Conservation (phyloP, 2,113 vertebrate species). For the Engraulis encrasicolus region DNA sequence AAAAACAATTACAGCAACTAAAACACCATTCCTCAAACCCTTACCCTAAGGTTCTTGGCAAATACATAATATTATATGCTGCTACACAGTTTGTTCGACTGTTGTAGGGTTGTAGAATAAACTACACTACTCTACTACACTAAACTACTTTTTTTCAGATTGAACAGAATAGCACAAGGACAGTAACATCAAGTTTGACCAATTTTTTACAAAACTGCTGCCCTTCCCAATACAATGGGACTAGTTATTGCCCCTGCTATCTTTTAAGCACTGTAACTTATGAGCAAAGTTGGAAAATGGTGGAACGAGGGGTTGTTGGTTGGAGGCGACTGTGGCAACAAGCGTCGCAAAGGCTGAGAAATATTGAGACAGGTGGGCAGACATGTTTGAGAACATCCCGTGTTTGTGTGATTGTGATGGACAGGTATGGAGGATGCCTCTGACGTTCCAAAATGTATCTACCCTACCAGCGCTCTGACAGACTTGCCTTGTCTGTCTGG, state of each 20-base stretch:
- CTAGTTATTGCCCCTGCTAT: constrained; percentile 26
- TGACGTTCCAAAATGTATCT: neutral
- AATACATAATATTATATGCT: no score
- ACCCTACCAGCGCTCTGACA: neutral
- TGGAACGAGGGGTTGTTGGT: no score
- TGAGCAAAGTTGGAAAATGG: neutral
- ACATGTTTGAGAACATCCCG: neutral
- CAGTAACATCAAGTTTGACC: no score
- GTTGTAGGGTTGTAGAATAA: no score
- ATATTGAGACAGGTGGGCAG: neutral
- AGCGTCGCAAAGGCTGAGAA: neutral
- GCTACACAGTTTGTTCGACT: no score
- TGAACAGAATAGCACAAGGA: no score
- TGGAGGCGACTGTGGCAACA: constrained; percentile 1
- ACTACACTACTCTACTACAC: no score
- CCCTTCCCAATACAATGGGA: neutral
- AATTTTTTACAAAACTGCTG: no score
- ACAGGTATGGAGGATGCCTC: neutral
- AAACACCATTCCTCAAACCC: no score
- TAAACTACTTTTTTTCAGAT: no score
- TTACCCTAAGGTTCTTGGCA: no score
- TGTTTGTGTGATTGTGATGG: neutral
- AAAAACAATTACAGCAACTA: no score
- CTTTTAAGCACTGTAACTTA: constrained; percentile 38
- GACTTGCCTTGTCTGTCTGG: neutral